Evolutionary conservation across 2,113 vertebrate genomes (phyloP).

Genomic region (Nothoprocta perdicaria): DNA sequence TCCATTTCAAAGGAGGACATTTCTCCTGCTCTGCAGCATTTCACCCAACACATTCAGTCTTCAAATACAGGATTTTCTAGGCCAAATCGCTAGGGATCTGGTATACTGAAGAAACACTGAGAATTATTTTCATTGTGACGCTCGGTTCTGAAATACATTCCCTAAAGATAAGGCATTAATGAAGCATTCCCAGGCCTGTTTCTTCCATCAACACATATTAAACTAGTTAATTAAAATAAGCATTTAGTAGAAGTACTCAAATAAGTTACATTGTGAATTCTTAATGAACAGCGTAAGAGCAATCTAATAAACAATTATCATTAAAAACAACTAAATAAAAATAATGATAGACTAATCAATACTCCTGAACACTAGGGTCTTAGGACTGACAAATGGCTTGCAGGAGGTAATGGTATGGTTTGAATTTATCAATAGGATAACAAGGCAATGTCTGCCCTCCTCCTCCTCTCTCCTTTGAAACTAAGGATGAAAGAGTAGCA

Average conservation of each 20-base stretch:
- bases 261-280: background rate
- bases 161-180: background rate
- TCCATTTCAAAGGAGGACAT: background rate
- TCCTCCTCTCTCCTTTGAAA: background rate
- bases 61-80: background rate
- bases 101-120: background rate
- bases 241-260: background rate
- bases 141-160: background rate
- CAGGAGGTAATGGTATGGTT: background rate
- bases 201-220: background rate
- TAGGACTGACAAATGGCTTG: background rate
- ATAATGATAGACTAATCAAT: conserved; percentile 38
- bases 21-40: background rate
- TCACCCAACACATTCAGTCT: background rate
- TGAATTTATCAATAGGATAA: background rate
- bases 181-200: background rate
- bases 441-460: background rate
- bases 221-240: conserved; percentile 13
- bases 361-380: background rate
- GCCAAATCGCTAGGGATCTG: background rate
- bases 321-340: conserved; percentile 56
- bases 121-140: background rate
- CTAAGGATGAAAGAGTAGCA: background rate
- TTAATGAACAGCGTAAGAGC: conserved; percentile 43
- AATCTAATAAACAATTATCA: conserved; percentile 31